Conservation (phyloP, 2,113 vertebrate genomes). For the Oncorhynchus masou region DNA sequence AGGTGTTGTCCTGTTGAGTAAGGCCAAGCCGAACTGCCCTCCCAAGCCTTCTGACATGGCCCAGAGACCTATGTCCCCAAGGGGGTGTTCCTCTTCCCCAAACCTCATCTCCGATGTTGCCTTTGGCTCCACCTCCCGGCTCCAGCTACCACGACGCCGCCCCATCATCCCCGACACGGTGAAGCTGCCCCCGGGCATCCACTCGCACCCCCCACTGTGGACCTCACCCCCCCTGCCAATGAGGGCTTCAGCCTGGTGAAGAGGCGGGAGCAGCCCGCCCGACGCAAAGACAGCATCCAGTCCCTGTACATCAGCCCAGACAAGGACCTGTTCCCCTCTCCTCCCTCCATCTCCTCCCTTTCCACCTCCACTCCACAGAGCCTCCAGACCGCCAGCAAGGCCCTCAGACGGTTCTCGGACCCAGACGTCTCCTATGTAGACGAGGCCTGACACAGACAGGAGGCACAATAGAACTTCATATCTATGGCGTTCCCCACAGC, state of each 20-base stretch:
- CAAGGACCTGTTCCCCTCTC: conserved; percentile 47
- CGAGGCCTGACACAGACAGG: conserved; percentile 37
- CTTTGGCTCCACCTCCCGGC: conserved; percentile 67
- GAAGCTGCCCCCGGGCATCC: conserved; percentile 78
- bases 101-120: conserved; percentile 53
- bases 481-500: not conserved
- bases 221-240: not conserved
- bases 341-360: conserved; percentile 19
- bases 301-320: conserved; percentile 79
- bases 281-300: conserved; percentile 83
- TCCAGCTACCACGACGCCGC: conserved; percentile 74
- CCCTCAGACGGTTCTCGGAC: conserved; percentile 85
- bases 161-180: conserved; percentile 83
- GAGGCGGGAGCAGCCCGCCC: conserved; percentile 74
- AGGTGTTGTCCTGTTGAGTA: conserved; percentile 36
- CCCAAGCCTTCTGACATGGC: conserved; percentile 45
- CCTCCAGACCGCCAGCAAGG: conserved; percentile 45
- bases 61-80: conserved; percentile 28
- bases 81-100: conserved; percentile 44
- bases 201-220: conserved; percentile 15
- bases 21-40: conserved; percentile 28
- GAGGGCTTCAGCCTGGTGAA: conserved; percentile 39
- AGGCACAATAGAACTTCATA: not conserved
- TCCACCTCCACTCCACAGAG: not conserved
- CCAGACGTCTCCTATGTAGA: conserved; percentile 73